Conservation (phyloP, 2,113 vertebrate species). For the Neopipo cinnamomea region DNA sequence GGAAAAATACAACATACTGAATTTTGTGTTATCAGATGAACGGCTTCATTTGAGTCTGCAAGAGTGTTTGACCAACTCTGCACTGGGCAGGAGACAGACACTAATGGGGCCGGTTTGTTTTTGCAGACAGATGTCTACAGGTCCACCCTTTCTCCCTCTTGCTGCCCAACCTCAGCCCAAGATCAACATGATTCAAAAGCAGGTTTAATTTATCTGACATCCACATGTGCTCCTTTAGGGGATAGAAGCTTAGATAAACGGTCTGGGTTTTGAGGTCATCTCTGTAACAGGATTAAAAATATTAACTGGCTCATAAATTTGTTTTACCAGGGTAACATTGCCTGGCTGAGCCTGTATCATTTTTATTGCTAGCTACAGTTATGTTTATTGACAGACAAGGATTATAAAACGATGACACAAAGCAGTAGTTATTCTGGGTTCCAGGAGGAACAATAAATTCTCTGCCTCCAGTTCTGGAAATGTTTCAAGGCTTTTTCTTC, state of each 20-base stretch:
- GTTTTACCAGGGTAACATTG: constrained; percentile 31
- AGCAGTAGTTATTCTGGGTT: constrained; percentile 64
- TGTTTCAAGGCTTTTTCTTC: constrained; percentile 66
- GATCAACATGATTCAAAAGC: constrained; percentile 38
- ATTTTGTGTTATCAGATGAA: neutral
- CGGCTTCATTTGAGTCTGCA: neutral
- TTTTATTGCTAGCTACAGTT: constrained; percentile 63
- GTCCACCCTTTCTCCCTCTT: constrained; percentile 4
- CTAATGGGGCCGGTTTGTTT: constrained; percentile 5
- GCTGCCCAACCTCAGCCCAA: neutral
- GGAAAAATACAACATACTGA: neutral
- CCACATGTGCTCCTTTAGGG: constrained; percentile 26
- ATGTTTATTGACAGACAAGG: constrained; percentile 69
- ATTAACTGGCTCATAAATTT: constrained; percentile 59
- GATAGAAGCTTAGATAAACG: constrained; percentile 34
- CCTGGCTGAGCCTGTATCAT: constrained; percentile 49
- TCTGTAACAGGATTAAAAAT: constrained; percentile 64
- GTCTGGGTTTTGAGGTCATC: constrained; percentile 45
- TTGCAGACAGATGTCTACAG: neutral
- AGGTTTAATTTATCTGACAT: constrained; percentile 40
- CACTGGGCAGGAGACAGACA: neutral
- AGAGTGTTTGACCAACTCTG: neutral
- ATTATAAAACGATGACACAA: constrained; percentile 70
- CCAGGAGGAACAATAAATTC: constrained; percentile 69
- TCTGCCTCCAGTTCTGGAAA: constrained; percentile 58